phyloP scores from a whole-genome alignment of 2,113 vertebrate genomes.

The Thermophis baileyi region DNA sequence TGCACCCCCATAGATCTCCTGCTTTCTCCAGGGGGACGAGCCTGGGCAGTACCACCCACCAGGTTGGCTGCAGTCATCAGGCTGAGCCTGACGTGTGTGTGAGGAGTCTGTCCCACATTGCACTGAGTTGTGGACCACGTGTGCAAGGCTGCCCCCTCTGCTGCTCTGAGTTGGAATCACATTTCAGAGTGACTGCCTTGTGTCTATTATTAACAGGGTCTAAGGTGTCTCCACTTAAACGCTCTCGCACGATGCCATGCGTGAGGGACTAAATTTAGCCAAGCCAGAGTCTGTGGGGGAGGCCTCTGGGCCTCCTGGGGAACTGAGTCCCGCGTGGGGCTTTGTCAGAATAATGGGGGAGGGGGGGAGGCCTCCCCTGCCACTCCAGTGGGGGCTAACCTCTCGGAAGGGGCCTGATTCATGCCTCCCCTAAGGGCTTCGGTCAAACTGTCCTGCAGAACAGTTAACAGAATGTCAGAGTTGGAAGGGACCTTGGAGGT shows the following conservation, averaged over 20 bases:
- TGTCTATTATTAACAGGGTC: neutral
- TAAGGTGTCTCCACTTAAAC: neutral
- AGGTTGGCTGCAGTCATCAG: neutral
- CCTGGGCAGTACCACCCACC: neutral
- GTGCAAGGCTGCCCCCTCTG: neutral
- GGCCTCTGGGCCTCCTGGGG: neutral
- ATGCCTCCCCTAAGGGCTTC: neutral
- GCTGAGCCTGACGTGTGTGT: neutral
- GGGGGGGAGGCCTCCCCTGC: neutral
- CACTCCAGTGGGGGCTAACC: neutral
- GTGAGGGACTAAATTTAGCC: neutral
- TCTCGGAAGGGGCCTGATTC: too few relatives aligned
- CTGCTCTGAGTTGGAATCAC: neutral
- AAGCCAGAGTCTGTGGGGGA: neutral
- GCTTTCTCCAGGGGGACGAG: too few relatives aligned
- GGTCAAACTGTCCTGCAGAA: neutral
- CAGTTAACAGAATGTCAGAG: too few relatives aligned
- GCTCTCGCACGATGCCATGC: rapidly evolving
- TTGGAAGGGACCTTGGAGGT: too few relatives aligned
- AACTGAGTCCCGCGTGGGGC: neutral
- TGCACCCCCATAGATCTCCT: too few relatives aligned
- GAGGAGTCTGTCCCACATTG: too few relatives aligned
- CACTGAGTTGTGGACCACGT: too few relatives aligned
- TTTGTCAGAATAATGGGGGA: neutral
- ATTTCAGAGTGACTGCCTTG: neutral